Conservation (phyloP, 2,888 invertebrate species). For the Harpalus rubripes region DNA sequence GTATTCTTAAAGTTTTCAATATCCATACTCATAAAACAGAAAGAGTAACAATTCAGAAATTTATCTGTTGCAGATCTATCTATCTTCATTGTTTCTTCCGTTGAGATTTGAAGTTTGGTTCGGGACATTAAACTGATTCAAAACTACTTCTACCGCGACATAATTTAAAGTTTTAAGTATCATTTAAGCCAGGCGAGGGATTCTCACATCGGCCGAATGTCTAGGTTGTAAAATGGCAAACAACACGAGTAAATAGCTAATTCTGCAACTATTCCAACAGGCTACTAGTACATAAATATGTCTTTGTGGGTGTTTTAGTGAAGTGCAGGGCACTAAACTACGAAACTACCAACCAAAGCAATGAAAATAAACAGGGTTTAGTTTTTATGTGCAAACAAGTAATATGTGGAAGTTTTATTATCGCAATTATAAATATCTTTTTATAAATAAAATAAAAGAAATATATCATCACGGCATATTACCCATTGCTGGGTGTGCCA, state of each 20-base stretch:
- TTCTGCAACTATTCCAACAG: background rate
- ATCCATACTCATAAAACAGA: slow-evolving; percentile 12
- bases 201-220: slow-evolving; percentile 12
- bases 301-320: slow-evolving; percentile 6
- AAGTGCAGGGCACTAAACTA: slow-evolving; percentile 8
- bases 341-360: background rate
- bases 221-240: slow-evolving; percentile 29
- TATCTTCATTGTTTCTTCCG: slow-evolving; percentile 7
- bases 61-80: slow-evolving; percentile 5
- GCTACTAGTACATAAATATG: slow-evolving; percentile 20
- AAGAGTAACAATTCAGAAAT: slow-evolving; percentile 16
- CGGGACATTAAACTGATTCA: slow-evolving; percentile 42
- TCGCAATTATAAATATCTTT: no score
- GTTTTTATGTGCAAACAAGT: background rate
- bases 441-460: no score
- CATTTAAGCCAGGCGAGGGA: background rate
- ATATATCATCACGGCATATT: no score
- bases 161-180: slow-evolving; percentile 49
- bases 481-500: no score
- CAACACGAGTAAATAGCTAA: slow-evolving; percentile 32
- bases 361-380: slow-evolving; percentile 34
- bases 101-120: slow-evolving; percentile 36
- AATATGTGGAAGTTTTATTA: background rate
- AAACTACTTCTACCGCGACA: slow-evolving; percentile 37
- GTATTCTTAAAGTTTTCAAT: slow-evolving; percentile 29